These are phyloP conservation scores for Microdon myrmicae DNA, from an alignment of 2,888 invertebrate species.

Conservation along the genomic window DNA sequence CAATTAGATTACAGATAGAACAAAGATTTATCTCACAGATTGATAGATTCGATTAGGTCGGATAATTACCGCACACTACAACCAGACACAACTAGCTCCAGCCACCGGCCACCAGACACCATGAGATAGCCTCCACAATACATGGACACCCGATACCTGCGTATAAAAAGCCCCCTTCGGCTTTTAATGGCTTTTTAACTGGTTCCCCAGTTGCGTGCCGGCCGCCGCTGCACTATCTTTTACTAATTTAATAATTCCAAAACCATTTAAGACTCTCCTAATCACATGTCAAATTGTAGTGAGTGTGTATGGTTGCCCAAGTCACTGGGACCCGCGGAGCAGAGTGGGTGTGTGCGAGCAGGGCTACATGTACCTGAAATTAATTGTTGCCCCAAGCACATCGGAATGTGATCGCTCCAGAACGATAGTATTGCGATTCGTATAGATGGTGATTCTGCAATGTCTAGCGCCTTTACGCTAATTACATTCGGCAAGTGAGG, in stretches of 20 bases:
- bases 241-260: conserved; percentile 67
- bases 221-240: conserved; percentile 50
- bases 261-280: conserved; percentile 67
- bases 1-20: conserved; percentile 51
- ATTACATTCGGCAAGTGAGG: conserved; percentile 18
- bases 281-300: conserved; percentile 60
- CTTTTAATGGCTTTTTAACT: conserved; percentile 64
- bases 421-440: conserved; percentile 23
- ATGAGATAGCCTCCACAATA: conserved; percentile 21
- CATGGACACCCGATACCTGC: conserved; percentile 18
- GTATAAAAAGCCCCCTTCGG: conserved; percentile 18
- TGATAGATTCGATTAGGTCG: conserved; percentile 65
- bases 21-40: conserved; percentile 67
- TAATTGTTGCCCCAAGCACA: conserved; percentile 31
- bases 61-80: conserved; percentile 52
- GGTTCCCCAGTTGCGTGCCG: conserved; percentile 56
- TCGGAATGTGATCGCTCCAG: conserved; percentile 34
- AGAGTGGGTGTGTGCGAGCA: conserved; percentile 1
- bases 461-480: conserved; percentile 38
- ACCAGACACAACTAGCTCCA: conserved; percentile 12
- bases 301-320: not conserved
- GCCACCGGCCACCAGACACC: not conserved
- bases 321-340: not conserved
- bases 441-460: conserved; percentile 22
- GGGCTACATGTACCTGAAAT: conserved; percentile 16